phyloP scores from a whole-genome alignment of 1,140 invertebrate species.

The Magallana angulata region DNA sequence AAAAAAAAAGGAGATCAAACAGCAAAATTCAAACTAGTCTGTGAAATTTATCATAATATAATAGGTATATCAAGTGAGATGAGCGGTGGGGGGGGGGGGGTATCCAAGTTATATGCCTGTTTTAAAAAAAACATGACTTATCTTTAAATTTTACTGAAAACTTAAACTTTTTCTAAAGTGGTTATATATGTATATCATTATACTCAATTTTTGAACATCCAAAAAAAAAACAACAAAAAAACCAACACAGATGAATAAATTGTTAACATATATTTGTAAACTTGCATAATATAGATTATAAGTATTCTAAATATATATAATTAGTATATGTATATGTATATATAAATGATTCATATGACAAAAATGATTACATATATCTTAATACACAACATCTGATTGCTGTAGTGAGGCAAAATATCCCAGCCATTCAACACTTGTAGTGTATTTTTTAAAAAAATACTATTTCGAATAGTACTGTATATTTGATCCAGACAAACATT shows the following conservation, averaged over 20 bases:
- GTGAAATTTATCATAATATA: no score
- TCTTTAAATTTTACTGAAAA: no score
- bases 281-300: slow-evolving; percentile 31
- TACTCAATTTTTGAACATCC: no score
- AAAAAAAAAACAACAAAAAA: not conserved
- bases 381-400: not conserved
- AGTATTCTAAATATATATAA: slow-evolving; percentile 26
- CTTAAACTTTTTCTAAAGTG: no score
- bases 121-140: no score
- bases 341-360: slow-evolving; percentile 6
- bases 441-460: not conserved
- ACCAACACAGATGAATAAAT: not conserved
- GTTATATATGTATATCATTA: no score
- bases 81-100: no score
- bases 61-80: no score
- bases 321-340: not conserved
- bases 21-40: no score
- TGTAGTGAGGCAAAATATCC: not conserved
- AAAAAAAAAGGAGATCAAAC: no score
- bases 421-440: not conserved
- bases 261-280: slow-evolving; percentile 22
- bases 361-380: slow-evolving; percentile 13
- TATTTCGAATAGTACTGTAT: no score
- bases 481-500: not conserved
- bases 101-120: no score